Base-by-base conservation (phyloP, 2,113 vertebrate species). In the Osmerus eperlanus region DNA sequence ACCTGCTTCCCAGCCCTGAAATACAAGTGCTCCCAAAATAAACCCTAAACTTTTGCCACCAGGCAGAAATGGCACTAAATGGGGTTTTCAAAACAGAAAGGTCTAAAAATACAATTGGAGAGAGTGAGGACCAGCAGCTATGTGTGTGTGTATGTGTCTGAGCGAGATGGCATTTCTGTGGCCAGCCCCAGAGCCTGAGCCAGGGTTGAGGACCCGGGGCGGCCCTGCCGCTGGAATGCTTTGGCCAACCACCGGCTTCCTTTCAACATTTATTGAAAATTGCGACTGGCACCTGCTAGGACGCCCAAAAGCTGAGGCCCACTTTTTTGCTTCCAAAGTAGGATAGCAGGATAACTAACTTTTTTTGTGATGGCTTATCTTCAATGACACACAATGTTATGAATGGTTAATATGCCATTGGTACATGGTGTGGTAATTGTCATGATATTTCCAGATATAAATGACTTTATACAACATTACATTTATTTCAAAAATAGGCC, bases 51-150 rank as follows among this genome's bases (percentile, higher is more conserved):
- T 88, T 83, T 87, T 81, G 84, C 83, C 86, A 87, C 79, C 76
- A 79, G 75, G 75, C 78, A 78, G 86, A 86, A 88, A 65, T 75
- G 84, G 79, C 74, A 77, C 68, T 82, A 75, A 84, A 80, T 79
- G 75, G 61, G 86, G 83, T 87, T 91, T 90, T 88, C 65, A 89
- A 89, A 91, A 89, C 81, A 87, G 86, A 78, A 81, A 81, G 74
- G 64, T 74, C 86, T 89, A 92, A 92, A 91, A 91, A 91, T 91
- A 92, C 70, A 86, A 85, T 80, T 77, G 70, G 82, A 84, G 79
- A 81, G 78, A 80, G 82, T 78, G 80, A 82, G 78, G 79, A 81
- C 78, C 80, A 79, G 80, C 81, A 86, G 84, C 82, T 82, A 82
- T 80, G 72, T 36, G 14, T 74, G 72, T 75, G 78, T 67, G 63